Evolutionary conservation across 2,113 vertebrate species (phyloP).

Genomic region (Mobula hypostoma): DNA sequence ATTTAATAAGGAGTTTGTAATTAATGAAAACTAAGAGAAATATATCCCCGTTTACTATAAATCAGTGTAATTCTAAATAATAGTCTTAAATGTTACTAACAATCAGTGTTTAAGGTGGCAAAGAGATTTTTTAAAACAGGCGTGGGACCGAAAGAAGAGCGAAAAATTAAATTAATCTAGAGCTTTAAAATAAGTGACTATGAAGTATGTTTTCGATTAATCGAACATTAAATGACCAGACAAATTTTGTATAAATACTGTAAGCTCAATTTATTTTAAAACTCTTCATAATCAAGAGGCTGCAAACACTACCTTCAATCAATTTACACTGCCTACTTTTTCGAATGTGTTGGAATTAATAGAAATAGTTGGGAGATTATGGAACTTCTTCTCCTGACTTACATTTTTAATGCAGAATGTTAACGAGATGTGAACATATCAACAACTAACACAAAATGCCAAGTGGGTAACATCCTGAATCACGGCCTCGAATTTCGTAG

Average conservation of each 20-base stretch:
- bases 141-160: not conserved
- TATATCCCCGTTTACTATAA: not conserved
- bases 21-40: not conserved
- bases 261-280: not conserved
- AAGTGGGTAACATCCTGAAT: not conserved
- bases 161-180: not conserved
- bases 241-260: not conserved
- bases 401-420: not conserved
- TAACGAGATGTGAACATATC: not conserved
- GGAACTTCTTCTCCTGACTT: not conserved
- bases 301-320: not conserved
- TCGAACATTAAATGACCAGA: not conserved
- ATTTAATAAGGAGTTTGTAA: not conserved
- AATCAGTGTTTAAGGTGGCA: not conserved
- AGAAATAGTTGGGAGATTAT: not conserved
- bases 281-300: not conserved
- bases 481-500: not conserved
- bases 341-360: not conserved
- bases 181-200: not conserved
- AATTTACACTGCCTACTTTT: not conserved
- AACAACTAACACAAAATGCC: not conserved
- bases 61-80: not conserved
- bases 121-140: too few species aligned
- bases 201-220: not conserved
- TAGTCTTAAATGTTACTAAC: not conserved